phyloP scores from a whole-genome alignment of 2,797 vertebrate species.

The Rachycentron canadum region DNA sequence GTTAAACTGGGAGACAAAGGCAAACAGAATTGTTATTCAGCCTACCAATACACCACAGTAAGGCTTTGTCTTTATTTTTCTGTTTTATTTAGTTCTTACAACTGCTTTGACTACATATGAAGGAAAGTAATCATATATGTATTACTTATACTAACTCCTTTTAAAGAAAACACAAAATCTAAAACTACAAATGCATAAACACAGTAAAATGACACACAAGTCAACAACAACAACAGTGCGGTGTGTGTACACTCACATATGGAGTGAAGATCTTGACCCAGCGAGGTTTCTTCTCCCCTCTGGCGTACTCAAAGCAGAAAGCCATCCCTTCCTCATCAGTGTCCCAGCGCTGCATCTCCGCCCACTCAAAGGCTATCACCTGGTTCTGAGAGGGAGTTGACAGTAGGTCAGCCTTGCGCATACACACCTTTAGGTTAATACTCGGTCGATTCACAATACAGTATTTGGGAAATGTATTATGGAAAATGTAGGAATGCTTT shows the following conservation, averaged over 20 bases:
- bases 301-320: constrained; percentile 96
- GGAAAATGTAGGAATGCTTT: not conserved
- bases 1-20: constrained; percentile 89
- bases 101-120: not conserved
- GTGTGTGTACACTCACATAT: constrained; percentile 87
- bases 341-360: constrained; percentile 98
- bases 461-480: not conserved
- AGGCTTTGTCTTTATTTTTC: not conserved
- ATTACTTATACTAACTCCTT: not conserved
- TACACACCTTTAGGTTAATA: not conserved
- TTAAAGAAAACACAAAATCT: not conserved
- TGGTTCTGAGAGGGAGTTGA: constrained; percentile 88
- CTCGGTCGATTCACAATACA: not conserved
- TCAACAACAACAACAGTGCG: not conserved
- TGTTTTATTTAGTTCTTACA: not conserved
- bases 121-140: not conserved
- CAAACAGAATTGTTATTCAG: constrained; percentile 27
- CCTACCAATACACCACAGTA: not conserved
- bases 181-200: not conserved
- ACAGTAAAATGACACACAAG: not conserved
- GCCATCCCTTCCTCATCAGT: constrained; percentile 98
- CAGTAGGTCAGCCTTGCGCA: not conserved
- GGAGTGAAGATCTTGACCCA: constrained; percentile 99
- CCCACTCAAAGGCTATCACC: constrained; percentile 97
- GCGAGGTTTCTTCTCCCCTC: constrained; percentile 96